Conservation (phyloP, 1,140 invertebrate genomes). For the Chelonus insularis region DNA sequence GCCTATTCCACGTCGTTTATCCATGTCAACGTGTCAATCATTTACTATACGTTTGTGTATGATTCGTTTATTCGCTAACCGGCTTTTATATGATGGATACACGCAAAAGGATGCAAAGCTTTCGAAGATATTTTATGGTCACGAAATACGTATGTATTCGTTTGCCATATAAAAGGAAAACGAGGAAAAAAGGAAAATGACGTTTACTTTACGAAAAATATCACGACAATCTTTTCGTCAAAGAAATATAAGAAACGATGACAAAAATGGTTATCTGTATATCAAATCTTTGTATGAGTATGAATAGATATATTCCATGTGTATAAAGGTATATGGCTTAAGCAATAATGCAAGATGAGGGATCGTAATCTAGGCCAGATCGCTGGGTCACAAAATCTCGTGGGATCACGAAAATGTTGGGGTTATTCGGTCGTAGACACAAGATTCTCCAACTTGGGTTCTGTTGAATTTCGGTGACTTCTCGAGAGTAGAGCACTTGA, state of each 20-base stretch:
- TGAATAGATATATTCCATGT: too few species aligned
- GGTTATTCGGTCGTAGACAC: conserved; percentile 6
- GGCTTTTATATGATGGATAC: conserved; percentile 14
- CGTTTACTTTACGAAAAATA: background rate
- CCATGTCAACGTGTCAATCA: conserved; percentile 29
- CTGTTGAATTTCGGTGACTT: background rate
- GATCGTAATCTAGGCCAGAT: conserved; percentile 22
- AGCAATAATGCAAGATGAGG: conserved; percentile 19
- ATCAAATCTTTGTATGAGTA: too few species aligned
- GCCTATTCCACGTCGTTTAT: conserved; percentile 25
- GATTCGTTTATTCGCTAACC: conserved; percentile 25
- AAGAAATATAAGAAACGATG: too few species aligned
- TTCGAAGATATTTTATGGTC: conserved; percentile 2
- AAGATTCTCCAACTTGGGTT: background rate
- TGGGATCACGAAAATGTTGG: conserved; percentile 28
- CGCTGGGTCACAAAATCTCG: conserved; percentile 33
- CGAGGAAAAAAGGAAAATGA: background rate
- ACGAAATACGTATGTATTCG: background rate
- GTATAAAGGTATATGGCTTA: background rate
- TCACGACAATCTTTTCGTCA: conserved; percentile 2
- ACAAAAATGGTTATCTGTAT: too few species aligned
- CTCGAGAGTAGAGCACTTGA: too few species aligned
- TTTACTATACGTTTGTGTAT: conserved; percentile 2
- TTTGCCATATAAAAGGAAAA: background rate
- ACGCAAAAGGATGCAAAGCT: background rate